phyloP scores from a whole-genome alignment of 2,797 vertebrate species.

The Numenius phaeopus region DNA sequence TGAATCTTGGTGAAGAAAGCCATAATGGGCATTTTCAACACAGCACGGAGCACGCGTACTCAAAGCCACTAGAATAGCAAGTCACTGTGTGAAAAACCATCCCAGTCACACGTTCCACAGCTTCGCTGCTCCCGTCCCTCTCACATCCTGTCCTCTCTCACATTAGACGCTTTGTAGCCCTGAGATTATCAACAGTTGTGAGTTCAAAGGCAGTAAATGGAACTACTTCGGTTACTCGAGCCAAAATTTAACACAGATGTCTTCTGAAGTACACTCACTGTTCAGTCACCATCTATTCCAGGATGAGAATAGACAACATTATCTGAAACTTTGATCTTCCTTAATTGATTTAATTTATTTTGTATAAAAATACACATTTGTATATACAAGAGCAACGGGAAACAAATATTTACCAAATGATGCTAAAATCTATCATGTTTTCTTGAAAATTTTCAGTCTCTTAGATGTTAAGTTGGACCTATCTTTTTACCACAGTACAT shows the following conservation, averaged over 20 bases:
- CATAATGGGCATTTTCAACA: accelerated
- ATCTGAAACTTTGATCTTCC: not conserved
- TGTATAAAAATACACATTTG: slow-evolving; percentile 37
- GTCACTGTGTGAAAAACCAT: not conserved
- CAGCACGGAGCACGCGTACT: accelerated
- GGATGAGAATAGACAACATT: not conserved
- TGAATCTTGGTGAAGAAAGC: not conserved
- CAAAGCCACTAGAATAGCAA: not conserved
- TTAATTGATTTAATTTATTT: slow-evolving; percentile 60
- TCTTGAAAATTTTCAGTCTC: not conserved
- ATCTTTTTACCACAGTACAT: not conserved
- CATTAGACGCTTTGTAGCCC: not conserved
- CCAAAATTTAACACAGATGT: slow-evolving; percentile 21
- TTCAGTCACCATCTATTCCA: not conserved
- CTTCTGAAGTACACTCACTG: not conserved
- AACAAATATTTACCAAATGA: slow-evolving; percentile 40
- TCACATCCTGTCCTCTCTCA: slow-evolving; percentile 52
- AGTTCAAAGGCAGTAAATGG: slow-evolving; percentile 38
- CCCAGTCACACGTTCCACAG: not conserved
- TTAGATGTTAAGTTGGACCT: not conserved
- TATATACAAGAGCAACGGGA: not conserved
- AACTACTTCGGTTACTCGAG: slow-evolving; percentile 15
- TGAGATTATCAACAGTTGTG: slow-evolving; percentile 25
- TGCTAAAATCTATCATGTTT: not conserved
- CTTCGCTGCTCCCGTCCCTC: not conserved